A percentile compares a stretch with the other conserved stretches of the same genome.
Evolutionary conservation across 2,113 vertebrate genomes (phyloP).

Genomic region (Petrocephalus zakoni): DNA sequence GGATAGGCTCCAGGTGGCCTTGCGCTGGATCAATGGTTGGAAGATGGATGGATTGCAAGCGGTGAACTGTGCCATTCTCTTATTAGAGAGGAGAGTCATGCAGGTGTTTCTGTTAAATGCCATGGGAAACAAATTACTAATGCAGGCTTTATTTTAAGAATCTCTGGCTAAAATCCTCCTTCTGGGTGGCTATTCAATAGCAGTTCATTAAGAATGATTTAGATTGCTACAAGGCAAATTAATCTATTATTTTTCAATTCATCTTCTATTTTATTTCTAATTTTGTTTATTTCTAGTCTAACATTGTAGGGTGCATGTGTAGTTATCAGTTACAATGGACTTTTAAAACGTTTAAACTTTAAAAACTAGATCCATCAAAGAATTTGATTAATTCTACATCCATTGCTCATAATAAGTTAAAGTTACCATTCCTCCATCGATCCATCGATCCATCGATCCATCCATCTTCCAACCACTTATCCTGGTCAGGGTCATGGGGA

Average conservation of each 20-base stretch:
- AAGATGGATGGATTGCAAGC: not conserved
- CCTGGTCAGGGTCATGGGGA: not conserved
- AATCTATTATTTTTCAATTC: not conserved
- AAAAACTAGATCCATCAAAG: not conserved
- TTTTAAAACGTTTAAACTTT: not conserved
- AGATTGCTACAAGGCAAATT: not conserved
- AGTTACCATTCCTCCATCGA: not conserved
- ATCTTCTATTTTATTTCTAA: not conserved
- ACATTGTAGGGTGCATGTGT: not conserved
- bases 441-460: not conserved
- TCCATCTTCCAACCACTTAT: not conserved
- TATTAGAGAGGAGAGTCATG: not conserved
- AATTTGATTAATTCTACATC: not conserved
- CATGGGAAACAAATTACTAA: not conserved
- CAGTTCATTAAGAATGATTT: not conserved
- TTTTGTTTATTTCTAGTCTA: not conserved
- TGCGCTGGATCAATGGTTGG: not conserved
- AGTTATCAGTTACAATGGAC: not conserved
- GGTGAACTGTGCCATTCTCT: not conserved
- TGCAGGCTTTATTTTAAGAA: not conserved
- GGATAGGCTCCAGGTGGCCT: not conserved
- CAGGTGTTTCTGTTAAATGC: slow-evolving; percentile 1
- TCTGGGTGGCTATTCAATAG: not conserved
- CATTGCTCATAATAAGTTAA: not conserved
- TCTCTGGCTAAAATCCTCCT: not conserved